These are phyloP conservation scores for Lucilia sericata DNA, from an alignment of 1,140 invertebrate genomes.

Conservation along the genomic window DNA sequence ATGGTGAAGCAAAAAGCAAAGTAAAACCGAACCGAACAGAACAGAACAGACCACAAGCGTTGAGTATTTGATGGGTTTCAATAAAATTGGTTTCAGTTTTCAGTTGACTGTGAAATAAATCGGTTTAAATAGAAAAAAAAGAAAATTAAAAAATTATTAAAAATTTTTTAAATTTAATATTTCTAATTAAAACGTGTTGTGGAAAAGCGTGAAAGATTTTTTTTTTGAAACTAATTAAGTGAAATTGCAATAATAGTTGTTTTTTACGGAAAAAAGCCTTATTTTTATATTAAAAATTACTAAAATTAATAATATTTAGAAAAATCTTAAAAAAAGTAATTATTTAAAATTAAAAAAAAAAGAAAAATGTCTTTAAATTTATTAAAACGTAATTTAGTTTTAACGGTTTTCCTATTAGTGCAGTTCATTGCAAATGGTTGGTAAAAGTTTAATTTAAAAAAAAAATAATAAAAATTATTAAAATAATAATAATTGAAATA, in stretches of 20 bases:
- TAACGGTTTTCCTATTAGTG: slow-evolving; percentile 2
- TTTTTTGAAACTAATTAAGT: neutral
- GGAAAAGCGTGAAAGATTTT: neutral
- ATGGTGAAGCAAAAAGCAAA: neutral
- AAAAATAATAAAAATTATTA: neutral
- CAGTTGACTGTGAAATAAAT: slow-evolving; percentile 19
- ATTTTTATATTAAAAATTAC: slow-evolving; percentile 13
- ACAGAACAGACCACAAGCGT: too few relatives aligned
- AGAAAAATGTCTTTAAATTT: slow-evolving; percentile 32
- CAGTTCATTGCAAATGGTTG: slow-evolving; percentile 32
- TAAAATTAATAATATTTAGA: neutral
- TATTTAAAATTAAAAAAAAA: neutral
- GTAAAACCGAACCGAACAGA: neutral
- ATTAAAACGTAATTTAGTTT: slow-evolving; percentile 14
- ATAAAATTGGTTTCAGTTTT: slow-evolving; percentile 36
- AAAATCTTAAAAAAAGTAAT: slow-evolving; percentile 24
- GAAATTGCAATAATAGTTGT: neutral
- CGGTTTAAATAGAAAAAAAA: slow-evolving; percentile 24
- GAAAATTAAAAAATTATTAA: neutral
- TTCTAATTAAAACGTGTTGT: neutral
- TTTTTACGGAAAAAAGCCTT: neutral
- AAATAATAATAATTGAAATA: neutral
- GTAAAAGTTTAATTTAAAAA: slow-evolving; percentile 12
- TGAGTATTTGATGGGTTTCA: neutral
- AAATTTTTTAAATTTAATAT: neutral